Base-by-base conservation (phyloP, 2,113 vertebrate species). In the Nyctibius bracteatus region DNA sequence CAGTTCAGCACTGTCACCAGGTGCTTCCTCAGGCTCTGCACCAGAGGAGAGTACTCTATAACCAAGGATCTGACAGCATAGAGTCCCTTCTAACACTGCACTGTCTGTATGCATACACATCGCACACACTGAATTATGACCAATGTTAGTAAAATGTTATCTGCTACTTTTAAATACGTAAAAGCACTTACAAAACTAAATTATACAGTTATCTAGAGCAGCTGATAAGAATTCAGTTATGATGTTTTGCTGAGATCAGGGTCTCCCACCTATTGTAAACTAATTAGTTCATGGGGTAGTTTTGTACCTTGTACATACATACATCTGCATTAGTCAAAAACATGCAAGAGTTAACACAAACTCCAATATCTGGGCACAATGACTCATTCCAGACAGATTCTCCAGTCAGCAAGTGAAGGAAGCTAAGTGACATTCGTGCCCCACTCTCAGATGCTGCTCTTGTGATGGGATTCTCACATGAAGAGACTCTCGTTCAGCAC, bases 201-300 rank as follows among this genome's bases (percentile, higher is more conserved):
- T 8, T 35, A 61, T 62, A 66, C 12, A 25, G 9, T 10, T 54
- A 33, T 7, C 39, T 47, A 37, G 8, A 90, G 7, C 10, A 54
- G 20, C 30, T 39, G 19, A 3, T 49, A 51, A 43, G 28, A 63
- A 79, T 35, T 46, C 19, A 41, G 16, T 65, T 35, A 44, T 0
- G 1, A 20, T 33, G 30, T 11, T 72, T 23, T 49, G 8, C 8
- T 16, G n/a, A 85, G 14, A 87, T 3, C 10, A 62, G 6, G 8
- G 21, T 58, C n/a, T 66, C 31, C 20, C 12, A 58, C 4, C 12
- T 37, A 59, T 6, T 10, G 11, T 12, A 67, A 74, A 39, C 12
- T 10, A 59, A 62, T 24, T n/a, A 70, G 37, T 16, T 51, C 61
- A 31, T 0, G 1, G 0, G 0, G 10, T 14, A 49, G 19, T 33